Conservation (phyloP, 2,113 vertebrate genomes). For the Hemichromis elongatus region DNA sequence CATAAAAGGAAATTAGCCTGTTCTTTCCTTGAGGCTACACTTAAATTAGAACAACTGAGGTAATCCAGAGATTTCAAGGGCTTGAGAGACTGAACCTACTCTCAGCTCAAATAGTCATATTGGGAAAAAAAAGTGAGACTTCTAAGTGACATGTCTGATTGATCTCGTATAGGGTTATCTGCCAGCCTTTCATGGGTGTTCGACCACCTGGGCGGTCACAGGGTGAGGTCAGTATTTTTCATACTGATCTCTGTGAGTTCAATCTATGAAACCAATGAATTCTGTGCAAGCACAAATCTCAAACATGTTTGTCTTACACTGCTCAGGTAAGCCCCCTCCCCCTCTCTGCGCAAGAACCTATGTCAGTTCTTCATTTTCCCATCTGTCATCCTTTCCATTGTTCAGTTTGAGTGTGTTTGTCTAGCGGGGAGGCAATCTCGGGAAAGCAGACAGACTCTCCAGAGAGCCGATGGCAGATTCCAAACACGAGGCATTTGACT, state of each 20-base stretch:
- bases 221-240: not conserved
- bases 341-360: not conserved
- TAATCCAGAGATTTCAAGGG: slow-evolving; percentile 61
- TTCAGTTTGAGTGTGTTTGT: slow-evolving; percentile 1
- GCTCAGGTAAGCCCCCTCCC: not conserved
- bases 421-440: not conserved
- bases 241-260: not conserved
- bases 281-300: not conserved
- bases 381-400: not conserved
- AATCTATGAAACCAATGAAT: not conserved
- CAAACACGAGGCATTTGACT: slow-evolving; percentile 40
- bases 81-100: slow-evolving; percentile 31
- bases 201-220: not conserved
- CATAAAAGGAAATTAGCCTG: slow-evolving; percentile 58
- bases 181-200: not conserved
- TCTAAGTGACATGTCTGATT: slow-evolving; percentile 10
- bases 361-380: not conserved
- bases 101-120: slow-evolving; percentile 8
- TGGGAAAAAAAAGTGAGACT: slow-evolving; percentile 4
- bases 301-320: not conserved
- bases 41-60: slow-evolving; percentile 56
- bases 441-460: slow-evolving; percentile 7
- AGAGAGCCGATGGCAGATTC: slow-evolving; percentile 19
- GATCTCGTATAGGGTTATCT: slow-evolving; percentile 39
- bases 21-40: slow-evolving; percentile 56